A percentile compares a stretch with the other conserved stretches of the same genome.
phyloP scores from a whole-genome alignment of 1,140 invertebrate genomes.

The Homalodisca vitripennis region DNA sequence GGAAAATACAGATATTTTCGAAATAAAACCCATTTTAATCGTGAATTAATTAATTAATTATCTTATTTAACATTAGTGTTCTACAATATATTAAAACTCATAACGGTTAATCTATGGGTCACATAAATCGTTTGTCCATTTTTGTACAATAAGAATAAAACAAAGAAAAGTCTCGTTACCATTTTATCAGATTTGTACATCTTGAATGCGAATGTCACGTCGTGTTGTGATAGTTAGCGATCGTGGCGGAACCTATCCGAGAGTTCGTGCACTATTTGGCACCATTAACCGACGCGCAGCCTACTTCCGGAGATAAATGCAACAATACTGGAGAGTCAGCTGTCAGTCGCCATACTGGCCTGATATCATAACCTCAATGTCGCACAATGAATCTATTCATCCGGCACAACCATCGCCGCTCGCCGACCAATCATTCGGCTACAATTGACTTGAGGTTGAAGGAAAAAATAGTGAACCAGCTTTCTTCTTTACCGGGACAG shows the following conservation, averaged over 20 bases:
- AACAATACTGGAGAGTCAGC: conserved; percentile 14
- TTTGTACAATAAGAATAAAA: not conserved
- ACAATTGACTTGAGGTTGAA: too few relatives aligned
- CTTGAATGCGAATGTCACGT: not conserved
- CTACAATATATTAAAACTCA: not conserved
- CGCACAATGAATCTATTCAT: not conserved
- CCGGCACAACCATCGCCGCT: too few relatives aligned
- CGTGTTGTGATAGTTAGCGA: too few relatives aligned
- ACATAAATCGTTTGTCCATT: not conserved
- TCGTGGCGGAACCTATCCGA: conserved; percentile 11
- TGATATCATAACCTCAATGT: conserved; percentile 21
- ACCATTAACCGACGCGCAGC: conserved; percentile 16
- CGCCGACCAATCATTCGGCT: not conserved
- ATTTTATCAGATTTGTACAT: not conserved
- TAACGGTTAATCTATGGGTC: not conserved
- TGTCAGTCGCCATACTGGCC: not conserved
- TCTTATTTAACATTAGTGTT: not conserved
- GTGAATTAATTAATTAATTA: too few relatives aligned
- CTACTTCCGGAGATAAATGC: conserved; percentile 13
- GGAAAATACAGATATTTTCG: too few relatives aligned
- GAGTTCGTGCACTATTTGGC: conserved; percentile 17
- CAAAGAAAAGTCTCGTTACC: not conserved
- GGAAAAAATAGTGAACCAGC: too few relatives aligned
- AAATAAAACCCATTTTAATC: too few relatives aligned
- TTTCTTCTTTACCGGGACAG: too few relatives aligned